A percentile compares a stretch with the other conserved stretches of the same genome.
phyloP scores from a whole-genome alignment of 2,888 invertebrate genomes.

The Syritta pipiens region DNA sequence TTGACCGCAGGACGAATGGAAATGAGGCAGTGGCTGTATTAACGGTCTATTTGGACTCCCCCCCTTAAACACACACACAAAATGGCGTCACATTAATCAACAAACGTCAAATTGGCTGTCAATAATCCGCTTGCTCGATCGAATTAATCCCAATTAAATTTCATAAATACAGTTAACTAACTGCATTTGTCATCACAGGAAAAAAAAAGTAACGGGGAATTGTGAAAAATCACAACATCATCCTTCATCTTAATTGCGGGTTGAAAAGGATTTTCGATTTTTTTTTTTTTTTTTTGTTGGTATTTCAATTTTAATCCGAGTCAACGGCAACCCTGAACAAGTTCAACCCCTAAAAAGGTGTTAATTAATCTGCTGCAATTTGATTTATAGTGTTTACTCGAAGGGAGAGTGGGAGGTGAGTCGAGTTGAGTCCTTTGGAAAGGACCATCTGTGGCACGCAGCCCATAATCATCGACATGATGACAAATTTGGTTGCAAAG shows the following conservation, averaged over 20 bases:
- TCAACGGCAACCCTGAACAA: slow-evolving; percentile 49
- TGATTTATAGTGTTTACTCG: slow-evolving; percentile 68
- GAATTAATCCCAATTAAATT: slow-evolving; percentile 57
- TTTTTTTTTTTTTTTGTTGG: too few species aligned
- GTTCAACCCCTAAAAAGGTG: slow-evolving; percentile 64
- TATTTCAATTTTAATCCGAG: slow-evolving; percentile 62
- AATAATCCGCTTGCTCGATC: slow-evolving; percentile 49
- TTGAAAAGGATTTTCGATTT: too few species aligned
- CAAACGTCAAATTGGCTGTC: slow-evolving; percentile 46
- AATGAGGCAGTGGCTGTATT: slow-evolving; percentile 14
- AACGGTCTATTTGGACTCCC: too few species aligned
- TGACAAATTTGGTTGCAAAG: slow-evolving; percentile 58
- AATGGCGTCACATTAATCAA: slow-evolving; percentile 29
- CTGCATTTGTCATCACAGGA: slow-evolving; percentile 50
- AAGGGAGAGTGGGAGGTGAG: slow-evolving; percentile 25
- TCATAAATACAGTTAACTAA: slow-evolving; percentile 63
- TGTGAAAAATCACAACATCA: slow-evolving; percentile 27
- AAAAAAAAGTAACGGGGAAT: neutral
- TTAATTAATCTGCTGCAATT: slow-evolving; percentile 69
- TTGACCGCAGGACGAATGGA: slow-evolving; percentile 62
- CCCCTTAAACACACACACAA: too few species aligned
- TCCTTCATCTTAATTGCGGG: slow-evolving; percentile 63
- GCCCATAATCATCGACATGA: slow-evolving; percentile 63
- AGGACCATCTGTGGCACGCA: slow-evolving; percentile 60
- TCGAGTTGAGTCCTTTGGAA: neutral